Evolutionary conservation across 2,888 invertebrate genomes (phyloP).

Genomic region (Lamproptera curius): DNA sequence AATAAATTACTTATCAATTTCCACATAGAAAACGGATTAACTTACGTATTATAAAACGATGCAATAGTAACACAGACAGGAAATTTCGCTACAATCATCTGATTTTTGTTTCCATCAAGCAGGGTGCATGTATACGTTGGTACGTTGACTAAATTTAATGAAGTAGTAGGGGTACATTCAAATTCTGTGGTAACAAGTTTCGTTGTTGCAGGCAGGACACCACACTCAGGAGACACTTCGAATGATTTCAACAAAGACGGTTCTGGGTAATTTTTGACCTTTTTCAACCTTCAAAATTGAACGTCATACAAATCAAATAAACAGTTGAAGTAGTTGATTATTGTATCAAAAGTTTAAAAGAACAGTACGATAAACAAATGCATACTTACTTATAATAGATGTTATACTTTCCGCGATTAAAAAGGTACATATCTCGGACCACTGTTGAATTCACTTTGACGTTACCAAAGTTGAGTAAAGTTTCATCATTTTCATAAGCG

Average conservation of each 20-base stretch:
- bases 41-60: constrained; percentile 71
- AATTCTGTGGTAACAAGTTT: constrained; percentile 54
- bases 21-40: background rate
- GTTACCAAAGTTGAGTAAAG: constrained; percentile 73
- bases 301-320: no score
- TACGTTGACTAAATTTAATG: constrained; percentile 59
- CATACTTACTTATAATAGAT: constrained; percentile 70
- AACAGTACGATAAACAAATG: background rate
- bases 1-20: background rate
- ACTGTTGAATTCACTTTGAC: constrained; percentile 76
- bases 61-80: constrained; percentile 64
- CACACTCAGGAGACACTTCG: constrained; percentile 50
- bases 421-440: constrained; percentile 62
- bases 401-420: constrained; percentile 78
- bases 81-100: constrained; percentile 68
- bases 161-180: constrained; percentile 60
- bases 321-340: no score
- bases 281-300: constrained; percentile 49
- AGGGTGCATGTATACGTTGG: constrained; percentile 63
- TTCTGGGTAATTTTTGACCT: constrained; percentile 67
- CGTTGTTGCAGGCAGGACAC: constrained; percentile 47
- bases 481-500: constrained; percentile 61
- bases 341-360: background rate
- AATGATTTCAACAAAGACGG: constrained; percentile 57
- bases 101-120: constrained; percentile 63